Percentiles rank a stretch among this genome's conserved stretches.
phyloP scores from a whole-genome alignment of 2,113 vertebrate genomes.

The Muntiacus muntjak region DNA sequence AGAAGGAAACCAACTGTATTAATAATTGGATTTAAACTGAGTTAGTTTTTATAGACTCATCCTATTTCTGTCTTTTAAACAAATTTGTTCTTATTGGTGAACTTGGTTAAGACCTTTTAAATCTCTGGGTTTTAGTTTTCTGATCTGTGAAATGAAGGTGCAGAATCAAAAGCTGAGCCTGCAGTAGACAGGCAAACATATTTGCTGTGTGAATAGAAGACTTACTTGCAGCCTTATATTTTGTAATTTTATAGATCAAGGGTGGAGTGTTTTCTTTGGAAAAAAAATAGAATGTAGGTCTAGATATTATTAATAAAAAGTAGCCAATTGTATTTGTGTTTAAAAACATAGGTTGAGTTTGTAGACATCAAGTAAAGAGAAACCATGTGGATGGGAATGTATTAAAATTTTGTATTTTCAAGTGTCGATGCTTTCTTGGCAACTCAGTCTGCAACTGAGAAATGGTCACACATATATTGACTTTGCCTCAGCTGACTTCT shows the following conservation, averaged over 20 bases:
- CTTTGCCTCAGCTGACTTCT: not conserved
- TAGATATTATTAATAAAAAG: not conserved
- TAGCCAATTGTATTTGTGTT: not conserved
- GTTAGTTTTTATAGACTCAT: slow-evolving; percentile 1
- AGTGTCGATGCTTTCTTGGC: not conserved
- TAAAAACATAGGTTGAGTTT: not conserved
- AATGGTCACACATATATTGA: not conserved
- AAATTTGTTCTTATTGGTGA: slow-evolving; percentile 24
- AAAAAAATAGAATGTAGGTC: not conserved
- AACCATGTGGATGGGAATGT: not conserved
- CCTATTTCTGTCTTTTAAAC: not conserved
- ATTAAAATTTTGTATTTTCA: not conserved
- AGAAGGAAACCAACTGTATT: not conserved
- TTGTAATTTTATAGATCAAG: slow-evolving; percentile 24
- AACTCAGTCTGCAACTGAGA: not conserved
- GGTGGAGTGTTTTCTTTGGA: not conserved
- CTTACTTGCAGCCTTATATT: not conserved
- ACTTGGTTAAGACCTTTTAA: not conserved
- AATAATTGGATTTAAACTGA: slow-evolving; percentile 11
- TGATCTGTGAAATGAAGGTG: not conserved
- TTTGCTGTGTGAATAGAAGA: not conserved
- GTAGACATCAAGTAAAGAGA: not conserved
- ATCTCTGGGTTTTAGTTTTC: slow-evolving; percentile 11
- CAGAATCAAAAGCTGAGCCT: not conserved
- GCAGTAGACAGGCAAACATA: not conserved